These are phyloP conservation scores for Harpalus rubripes DNA, from an alignment of 2,888 invertebrate species.

Conservation along the genomic window DNA sequence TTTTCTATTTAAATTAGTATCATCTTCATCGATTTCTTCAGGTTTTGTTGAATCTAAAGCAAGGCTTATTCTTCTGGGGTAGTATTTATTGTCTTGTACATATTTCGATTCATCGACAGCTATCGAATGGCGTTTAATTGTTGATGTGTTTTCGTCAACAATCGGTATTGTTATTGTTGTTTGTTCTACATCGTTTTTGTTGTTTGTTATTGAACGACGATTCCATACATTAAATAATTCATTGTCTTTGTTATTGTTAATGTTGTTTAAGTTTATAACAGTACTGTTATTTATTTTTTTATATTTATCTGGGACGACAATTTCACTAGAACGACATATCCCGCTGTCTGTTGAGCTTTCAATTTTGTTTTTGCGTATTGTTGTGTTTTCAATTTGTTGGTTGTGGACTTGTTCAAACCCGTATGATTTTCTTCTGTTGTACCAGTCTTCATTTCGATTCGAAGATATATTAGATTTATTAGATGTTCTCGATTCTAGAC, in stretches of 20 bases:
- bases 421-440: conserved; percentile 87
- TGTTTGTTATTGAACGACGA: conserved; percentile 55
- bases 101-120: conserved; percentile 81
- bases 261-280: conserved; percentile 74
- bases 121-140: conserved; percentile 80
- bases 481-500: conserved; percentile 77
- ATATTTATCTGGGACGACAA: conserved; percentile 77
- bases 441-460: conserved; percentile 83
- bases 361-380: conserved; percentile 77
- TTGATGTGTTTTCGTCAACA: conserved; percentile 71
- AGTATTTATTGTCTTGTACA: conserved; percentile 73
- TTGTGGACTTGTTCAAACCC: conserved; percentile 83
- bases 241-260: conserved; percentile 68
- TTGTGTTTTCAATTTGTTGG: conserved; percentile 70
- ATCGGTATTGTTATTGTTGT: conserved; percentile 76
- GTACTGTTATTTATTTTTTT: conserved; percentile 67
- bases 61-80: conserved; percentile 72
- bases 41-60: conserved; percentile 69
- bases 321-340: conserved; percentile 86
- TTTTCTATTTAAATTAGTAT: conserved; percentile 76
- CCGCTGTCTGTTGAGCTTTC: conserved; percentile 90
- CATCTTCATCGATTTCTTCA: conserved; percentile 68
- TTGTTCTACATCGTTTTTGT: conserved; percentile 72
- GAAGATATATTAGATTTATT: conserved; percentile 74
- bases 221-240: conserved; percentile 69